phyloP scores from a whole-genome alignment of 2,113 vertebrate species.

The Elanoides forficatus region DNA sequence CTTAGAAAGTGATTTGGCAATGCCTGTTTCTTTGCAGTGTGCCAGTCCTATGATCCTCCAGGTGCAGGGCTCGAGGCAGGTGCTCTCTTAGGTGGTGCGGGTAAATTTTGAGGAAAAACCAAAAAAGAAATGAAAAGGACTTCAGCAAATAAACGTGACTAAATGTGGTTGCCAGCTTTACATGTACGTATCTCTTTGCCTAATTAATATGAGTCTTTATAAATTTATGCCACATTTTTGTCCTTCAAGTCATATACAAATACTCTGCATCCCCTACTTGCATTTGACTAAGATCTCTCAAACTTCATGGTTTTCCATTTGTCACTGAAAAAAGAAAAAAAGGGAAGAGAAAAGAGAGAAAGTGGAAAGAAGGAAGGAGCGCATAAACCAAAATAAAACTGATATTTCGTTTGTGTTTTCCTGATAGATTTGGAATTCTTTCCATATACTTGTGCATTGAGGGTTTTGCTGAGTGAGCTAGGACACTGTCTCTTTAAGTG shows the following conservation, averaged over 20 bases:
- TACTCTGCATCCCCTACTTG: not conserved
- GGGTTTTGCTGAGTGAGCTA: constrained; percentile 74
- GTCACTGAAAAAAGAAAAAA: not conserved
- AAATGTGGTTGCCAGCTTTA: not conserved
- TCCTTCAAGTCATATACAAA: not conserved
- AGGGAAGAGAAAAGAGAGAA: not conserved
- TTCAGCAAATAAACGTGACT: not conserved
- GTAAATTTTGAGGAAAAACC: not conserved
- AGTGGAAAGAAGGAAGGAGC: not conserved
- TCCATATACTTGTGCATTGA: constrained; percentile 57
- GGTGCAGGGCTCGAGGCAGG: no score
- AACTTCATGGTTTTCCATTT: not conserved
- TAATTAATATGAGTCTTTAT: not conserved
- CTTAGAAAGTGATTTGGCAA: not conserved
- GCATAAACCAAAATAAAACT: constrained; percentile 46
- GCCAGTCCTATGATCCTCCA: not conserved
- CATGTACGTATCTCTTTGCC: fast-evolving
- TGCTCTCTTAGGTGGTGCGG: fast-evolving
- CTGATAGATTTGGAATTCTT: constrained; percentile 55
- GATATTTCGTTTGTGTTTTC: constrained; percentile 65
- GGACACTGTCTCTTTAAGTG: constrained; percentile 81
- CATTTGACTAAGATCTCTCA: not conserved
- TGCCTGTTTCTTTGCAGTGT: not conserved
- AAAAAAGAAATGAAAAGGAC: not conserved
- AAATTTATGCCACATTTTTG: not conserved